A percentile compares a stretch with the other conserved stretches of the same genome.
Evolutionary conservation across 2,888 invertebrate genomes (phyloP).

Genomic region (Trilocha varians): DNA sequence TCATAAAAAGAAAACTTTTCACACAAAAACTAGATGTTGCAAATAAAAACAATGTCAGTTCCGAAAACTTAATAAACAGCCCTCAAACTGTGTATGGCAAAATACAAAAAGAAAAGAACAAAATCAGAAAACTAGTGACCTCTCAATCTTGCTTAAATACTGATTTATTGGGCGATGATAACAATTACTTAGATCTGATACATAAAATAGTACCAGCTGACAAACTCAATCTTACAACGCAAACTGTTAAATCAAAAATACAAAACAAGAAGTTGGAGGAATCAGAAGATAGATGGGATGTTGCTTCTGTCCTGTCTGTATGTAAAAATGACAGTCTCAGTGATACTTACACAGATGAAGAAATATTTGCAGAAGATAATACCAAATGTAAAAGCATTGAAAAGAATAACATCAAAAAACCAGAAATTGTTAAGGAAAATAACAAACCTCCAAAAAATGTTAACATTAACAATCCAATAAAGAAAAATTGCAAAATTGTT

Average conservation of each 20-base stretch:
- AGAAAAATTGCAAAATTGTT: conserved; percentile 8
- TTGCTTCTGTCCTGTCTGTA: conserved; percentile 38
- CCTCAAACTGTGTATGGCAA: conserved; percentile 35
- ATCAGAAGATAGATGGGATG: conserved; percentile 40
- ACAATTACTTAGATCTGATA: conserved; percentile 49
- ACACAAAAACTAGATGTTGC: conserved; percentile 53
- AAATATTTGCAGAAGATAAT: conserved; percentile 31
- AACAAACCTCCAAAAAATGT: background rate
- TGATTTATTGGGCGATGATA: conserved; percentile 39
- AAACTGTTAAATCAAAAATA: conserved; percentile 26
- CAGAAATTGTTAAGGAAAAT: background rate
- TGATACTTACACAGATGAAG: conserved; percentile 61
- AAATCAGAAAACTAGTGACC: conserved; percentile 46
- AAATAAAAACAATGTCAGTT: conserved; percentile 36
- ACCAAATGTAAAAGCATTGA: conserved; percentile 7
- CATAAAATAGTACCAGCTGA: conserved; percentile 56
- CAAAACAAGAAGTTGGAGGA: conserved; percentile 23
- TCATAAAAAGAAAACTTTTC: conserved; percentile 57
- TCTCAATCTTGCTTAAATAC: conserved; percentile 49
- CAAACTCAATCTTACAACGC: conserved; percentile 40
- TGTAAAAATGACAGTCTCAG: conserved; percentile 39
- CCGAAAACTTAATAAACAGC: conserved; percentile 32
- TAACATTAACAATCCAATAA: background rate
- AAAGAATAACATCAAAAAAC: background rate
- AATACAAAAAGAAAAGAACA: conserved; percentile 44